Conservation (phyloP, 2,888 invertebrate species). For the Netelia virgata region DNA sequence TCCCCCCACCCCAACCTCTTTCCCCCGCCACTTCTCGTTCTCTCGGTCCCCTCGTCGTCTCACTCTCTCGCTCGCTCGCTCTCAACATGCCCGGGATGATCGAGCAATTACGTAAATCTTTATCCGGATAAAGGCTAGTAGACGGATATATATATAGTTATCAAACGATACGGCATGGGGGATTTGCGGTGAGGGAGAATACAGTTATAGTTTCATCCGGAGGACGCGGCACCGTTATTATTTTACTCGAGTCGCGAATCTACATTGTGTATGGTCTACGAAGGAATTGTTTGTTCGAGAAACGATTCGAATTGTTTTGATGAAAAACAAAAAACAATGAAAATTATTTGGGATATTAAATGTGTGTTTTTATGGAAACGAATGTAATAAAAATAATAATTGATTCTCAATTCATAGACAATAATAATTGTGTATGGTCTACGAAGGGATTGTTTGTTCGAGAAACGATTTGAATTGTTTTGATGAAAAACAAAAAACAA, state of each 20-base stretch:
- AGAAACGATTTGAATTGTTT: no score
- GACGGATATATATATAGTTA: slow-evolving; percentile 35
- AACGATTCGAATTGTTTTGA: no score
- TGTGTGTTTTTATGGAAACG: no score
- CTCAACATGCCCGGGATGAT: slow-evolving; percentile 59
- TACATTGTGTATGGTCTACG: no score
- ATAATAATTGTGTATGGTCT: no score
- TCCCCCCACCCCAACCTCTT: not conserved
- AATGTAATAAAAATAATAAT: no score
- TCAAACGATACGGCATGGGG: slow-evolving; percentile 2
- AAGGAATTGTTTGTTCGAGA: no score
- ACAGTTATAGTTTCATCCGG: not conserved
- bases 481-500: no score
- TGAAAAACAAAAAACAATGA: no score
- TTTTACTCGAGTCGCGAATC: not conserved
- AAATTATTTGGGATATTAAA: no score
- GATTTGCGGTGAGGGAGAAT: not conserved
- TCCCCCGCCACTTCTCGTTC: not conserved
- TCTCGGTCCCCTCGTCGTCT: not conserved
- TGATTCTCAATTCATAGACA: no score
- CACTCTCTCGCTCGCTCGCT: slow-evolving; percentile 20
- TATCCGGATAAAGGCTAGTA: slow-evolving; percentile 66
- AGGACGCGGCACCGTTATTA: not conserved
- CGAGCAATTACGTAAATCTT: slow-evolving; percentile 70
- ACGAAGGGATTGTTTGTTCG: no score